Conservation (phyloP, 2,797 vertebrate species). For the Cynodonichthys magdalenae region DNA sequence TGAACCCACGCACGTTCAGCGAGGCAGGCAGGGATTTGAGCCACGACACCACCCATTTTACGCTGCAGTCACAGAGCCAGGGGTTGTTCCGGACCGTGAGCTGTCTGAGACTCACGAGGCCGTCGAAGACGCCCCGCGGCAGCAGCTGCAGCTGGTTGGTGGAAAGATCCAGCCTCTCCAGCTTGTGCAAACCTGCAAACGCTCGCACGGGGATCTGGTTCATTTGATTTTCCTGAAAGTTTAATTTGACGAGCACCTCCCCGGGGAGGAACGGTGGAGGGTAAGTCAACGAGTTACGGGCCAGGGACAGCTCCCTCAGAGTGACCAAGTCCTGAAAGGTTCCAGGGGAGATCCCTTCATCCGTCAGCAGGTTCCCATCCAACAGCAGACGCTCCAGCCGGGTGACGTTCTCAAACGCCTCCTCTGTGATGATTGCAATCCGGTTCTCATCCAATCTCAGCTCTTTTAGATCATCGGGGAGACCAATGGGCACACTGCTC, state of each 20-base stretch:
- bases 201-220: constrained; percentile 86
- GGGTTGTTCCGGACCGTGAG: constrained; percentile 92
- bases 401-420: constrained; percentile 93
- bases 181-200: neutral
- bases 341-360: constrained; percentile 84
- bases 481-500: constrained; percentile 94
- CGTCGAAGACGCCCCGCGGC: constrained; percentile 90
- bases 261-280: constrained; percentile 78
- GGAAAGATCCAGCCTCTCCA: neutral
- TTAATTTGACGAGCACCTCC: constrained; percentile 87
- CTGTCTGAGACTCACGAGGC: constrained; percentile 86
- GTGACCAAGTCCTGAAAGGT: neutral
- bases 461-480: constrained; percentile 91
- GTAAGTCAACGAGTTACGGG: neutral
- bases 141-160: constrained; percentile 86
- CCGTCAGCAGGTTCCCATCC: constrained; percentile 93
- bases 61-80: constrained; percentile 93
- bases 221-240: constrained; percentile 96
- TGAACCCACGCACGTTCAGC: neutral
- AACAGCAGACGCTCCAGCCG: constrained; percentile 90
- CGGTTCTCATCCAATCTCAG: constrained; percentile 94
- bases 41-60: constrained; percentile 96
- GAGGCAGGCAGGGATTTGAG: constrained; percentile 82
- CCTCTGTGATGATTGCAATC: constrained; percentile 91
- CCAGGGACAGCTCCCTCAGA: neutral